phyloP scores from a whole-genome alignment of 2,888 invertebrate species.

The Caenorhabditis plicata region DNA sequence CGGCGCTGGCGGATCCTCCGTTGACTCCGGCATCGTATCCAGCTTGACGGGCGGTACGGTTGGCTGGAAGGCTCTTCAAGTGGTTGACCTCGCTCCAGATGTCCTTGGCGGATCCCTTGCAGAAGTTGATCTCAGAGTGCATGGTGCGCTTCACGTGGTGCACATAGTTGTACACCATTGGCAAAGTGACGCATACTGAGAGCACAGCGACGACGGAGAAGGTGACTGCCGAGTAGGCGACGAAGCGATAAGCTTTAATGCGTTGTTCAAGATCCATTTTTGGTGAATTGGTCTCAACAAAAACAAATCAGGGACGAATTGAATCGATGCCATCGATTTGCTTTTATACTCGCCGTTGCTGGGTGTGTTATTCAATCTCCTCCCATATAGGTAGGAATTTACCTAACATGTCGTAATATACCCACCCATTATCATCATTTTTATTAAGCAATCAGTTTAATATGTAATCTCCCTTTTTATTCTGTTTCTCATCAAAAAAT shows the following conservation, averaged over 20 bases:
- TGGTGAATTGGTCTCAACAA: too few relatives aligned
- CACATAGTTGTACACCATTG: constrained; percentile 40
- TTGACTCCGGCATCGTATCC: constrained; percentile 40
- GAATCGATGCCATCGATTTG: too few relatives aligned
- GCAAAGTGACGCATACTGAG: constrained; percentile 39
- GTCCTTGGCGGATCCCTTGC: constrained; percentile 46
- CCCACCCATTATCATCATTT: too few relatives aligned
- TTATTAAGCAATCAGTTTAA: too few relatives aligned
- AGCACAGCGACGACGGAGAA: constrained; percentile 23
- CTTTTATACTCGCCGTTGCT: too few relatives aligned
- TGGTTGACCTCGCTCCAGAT: constrained; percentile 49
- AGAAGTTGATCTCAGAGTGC: constrained; percentile 37
- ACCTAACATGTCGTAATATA: too few relatives aligned
- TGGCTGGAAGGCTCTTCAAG: constrained; percentile 43
- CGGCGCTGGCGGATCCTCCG: constrained; percentile 30
- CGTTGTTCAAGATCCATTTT: constrained; percentile 6
- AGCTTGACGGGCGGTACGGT: constrained; percentile 54
- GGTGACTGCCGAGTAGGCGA: constrained; percentile 19
- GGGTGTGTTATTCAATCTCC: too few relatives aligned
- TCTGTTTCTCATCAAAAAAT: too few relatives aligned
- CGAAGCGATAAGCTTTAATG: constrained; percentile 11
- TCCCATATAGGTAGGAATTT: too few relatives aligned
- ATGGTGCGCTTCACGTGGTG: constrained; percentile 35
- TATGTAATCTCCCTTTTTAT: too few relatives aligned
- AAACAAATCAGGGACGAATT: too few relatives aligned